Conservation (phyloP, 35 echinoderm and acorn worm genomes). For the Ptychodera flava region DNA sequence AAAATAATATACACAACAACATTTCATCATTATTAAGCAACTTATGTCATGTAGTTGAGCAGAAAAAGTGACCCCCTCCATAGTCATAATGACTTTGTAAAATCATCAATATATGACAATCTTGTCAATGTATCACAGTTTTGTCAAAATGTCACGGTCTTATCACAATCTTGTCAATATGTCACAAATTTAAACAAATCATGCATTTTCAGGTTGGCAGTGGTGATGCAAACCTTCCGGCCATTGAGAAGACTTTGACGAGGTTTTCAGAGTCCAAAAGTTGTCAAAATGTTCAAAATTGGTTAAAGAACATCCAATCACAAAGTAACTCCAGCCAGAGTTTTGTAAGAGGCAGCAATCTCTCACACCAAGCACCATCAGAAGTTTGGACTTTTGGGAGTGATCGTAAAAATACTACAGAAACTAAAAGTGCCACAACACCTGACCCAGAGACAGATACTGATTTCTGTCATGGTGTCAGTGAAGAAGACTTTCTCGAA, state of each 20-base stretch:
- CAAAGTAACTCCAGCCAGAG: not conserved
- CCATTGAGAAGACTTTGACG: not conserved
- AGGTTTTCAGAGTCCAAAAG: not conserved
- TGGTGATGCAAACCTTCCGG: not conserved
- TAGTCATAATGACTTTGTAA: no score
- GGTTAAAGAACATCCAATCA: not conserved
- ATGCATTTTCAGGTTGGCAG: not conserved
- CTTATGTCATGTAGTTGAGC: no score
- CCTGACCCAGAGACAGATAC: no score
- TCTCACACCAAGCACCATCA: not conserved
- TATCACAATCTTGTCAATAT: no score
- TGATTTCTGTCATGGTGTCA: not conserved
- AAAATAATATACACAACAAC: no score
- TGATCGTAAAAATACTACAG: not conserved
- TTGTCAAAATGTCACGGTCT: no score
- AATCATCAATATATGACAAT: no score
- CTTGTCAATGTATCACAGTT: no score
- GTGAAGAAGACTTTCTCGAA: not conserved
- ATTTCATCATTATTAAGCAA: no score
- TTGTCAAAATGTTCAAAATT: not conserved
- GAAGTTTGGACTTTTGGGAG: not conserved
- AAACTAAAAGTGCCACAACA: not conserved
- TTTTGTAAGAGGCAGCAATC: not conserved
- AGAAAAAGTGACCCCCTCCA: no score
- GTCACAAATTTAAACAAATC: no score